These are phyloP conservation scores for Lucilia cuprina DNA, from an alignment of 1,140 invertebrate species.

Conservation along the genomic window DNA sequence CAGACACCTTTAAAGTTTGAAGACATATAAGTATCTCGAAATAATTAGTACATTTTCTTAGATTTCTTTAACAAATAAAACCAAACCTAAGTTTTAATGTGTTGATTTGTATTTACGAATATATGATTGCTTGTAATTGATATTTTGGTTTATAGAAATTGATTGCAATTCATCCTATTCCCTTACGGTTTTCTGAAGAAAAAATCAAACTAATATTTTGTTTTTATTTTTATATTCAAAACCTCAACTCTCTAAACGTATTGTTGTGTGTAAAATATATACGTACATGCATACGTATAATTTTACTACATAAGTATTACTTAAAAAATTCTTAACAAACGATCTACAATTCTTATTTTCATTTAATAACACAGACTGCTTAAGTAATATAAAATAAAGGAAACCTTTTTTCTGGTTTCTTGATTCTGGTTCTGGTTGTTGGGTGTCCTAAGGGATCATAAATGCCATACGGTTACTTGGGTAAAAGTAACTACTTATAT, in stretches of 20 bases:
- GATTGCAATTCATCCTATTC: constrained; percentile 7
- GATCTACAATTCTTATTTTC: too few relatives aligned
- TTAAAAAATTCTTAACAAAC: too few relatives aligned
- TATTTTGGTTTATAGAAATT: not conserved
- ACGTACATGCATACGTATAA: too few relatives aligned
- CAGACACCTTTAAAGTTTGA: too few relatives aligned
- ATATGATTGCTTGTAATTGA: not conserved
- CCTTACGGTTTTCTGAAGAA: not conserved
- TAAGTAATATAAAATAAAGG: not conserved
- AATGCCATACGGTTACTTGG: not conserved
- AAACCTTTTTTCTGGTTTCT: not conserved
- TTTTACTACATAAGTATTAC: too few relatives aligned
- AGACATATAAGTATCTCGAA: too few relatives aligned
- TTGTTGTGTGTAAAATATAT: too few relatives aligned
- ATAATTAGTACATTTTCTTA: too few relatives aligned
- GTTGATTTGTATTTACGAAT: not conserved
- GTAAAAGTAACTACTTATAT: not conserved
- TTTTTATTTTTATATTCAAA: not conserved
- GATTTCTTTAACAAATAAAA: too few relatives aligned
- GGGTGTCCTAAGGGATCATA: not conserved
- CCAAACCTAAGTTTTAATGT: not conserved
- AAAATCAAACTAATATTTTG: not conserved
- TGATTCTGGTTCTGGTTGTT: not conserved
- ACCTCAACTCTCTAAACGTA: not conserved
- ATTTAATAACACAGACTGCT: too few relatives aligned